Base-by-base conservation (phyloP, 2,888 invertebrate species). In the Gerosis bhagava region DNA sequence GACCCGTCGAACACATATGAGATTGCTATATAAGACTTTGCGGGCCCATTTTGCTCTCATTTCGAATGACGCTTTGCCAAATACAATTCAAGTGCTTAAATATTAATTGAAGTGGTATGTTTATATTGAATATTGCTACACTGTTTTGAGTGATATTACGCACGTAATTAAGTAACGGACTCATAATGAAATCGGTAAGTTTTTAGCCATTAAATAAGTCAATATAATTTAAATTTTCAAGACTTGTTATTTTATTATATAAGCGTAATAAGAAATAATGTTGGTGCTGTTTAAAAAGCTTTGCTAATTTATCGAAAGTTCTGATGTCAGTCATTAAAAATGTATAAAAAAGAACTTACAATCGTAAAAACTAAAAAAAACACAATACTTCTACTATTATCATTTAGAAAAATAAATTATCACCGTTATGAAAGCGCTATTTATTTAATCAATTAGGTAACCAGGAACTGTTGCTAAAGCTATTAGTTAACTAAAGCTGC, bases 1-100 rank as follows among this genome's bases (percentile, higher is more conserved):
- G 78, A 83, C 87, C 82, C 75, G 87, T 78, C 87, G 83, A 86
- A 87, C 88, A 87, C 86, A 87, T 80, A 84, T 87, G 87, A 80
- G 74, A 73, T 79, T 69, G 73, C 78, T 87, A 88, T 88, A 88
- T 86, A 88, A 88, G 84, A 71, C 70, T 80, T 83, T 70, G 78
- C 83, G 65, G 71, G 67, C 77, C 67, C 70, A 79, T 62, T 79
- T 81, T 87, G 86, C 87, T 87, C 87, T 88, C 87, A 88, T 88
- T 88, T 88, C 81, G 72, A 80, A 79, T 76, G 73, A 73, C 80
- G 81, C 76, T 83, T 87, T 82, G 77, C 79, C 78, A 77, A 77
- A 83, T 77, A 83, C 86, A 76, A 72, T 71, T 70, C 52, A 63
- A 66, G 43, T 55, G 40, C 29, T 45, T 35, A 50, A 49, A 50